Evolutionary conservation across 2,113 vertebrate species (phyloP).

Genomic region (Gnathonemus longibarbis): DNA sequence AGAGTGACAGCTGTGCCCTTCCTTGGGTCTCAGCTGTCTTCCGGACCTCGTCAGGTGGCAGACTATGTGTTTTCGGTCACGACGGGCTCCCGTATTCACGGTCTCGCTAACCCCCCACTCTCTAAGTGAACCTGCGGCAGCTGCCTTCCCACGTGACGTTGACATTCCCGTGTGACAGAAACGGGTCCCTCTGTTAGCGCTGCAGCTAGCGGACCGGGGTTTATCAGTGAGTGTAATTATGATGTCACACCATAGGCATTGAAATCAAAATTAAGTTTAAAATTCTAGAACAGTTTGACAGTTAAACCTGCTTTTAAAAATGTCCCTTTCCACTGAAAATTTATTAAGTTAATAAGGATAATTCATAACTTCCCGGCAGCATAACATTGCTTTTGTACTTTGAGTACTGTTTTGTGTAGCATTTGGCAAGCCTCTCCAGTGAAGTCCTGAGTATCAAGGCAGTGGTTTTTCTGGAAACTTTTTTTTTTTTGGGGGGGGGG

Average conservation of each 20-base stretch:
- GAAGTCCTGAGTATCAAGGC: constrained; percentile 29
- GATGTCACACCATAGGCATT: neutral
- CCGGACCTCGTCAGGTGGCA: neutral
- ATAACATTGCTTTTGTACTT: constrained; percentile 26
- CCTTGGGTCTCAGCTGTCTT: neutral
- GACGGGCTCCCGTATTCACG: constrained; percentile 32
- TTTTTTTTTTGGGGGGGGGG: neutral
- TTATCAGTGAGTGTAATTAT: neutral
- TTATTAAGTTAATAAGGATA: constrained; percentile 38
- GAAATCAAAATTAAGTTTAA: neutral
- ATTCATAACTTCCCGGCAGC: constrained; percentile 21
- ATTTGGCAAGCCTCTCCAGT: constrained; percentile 25
- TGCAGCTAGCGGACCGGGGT: neutral
- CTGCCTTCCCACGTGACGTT: neutral
- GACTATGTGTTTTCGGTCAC: neutral
- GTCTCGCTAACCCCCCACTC: constrained; percentile 20
- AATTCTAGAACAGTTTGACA: neutral
- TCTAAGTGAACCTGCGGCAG: neutral
- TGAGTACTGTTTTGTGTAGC: constrained; percentile 18
- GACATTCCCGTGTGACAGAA: neutral
- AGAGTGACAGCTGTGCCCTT: neutral
- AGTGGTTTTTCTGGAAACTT: constrained; percentile 36
- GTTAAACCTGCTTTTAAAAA: neutral
- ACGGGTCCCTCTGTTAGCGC: neutral
- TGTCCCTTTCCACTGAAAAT: neutral